Evolutionary conservation across 2,113 vertebrate species (phyloP).

Genomic region (Podocnemis expansa): DNA sequence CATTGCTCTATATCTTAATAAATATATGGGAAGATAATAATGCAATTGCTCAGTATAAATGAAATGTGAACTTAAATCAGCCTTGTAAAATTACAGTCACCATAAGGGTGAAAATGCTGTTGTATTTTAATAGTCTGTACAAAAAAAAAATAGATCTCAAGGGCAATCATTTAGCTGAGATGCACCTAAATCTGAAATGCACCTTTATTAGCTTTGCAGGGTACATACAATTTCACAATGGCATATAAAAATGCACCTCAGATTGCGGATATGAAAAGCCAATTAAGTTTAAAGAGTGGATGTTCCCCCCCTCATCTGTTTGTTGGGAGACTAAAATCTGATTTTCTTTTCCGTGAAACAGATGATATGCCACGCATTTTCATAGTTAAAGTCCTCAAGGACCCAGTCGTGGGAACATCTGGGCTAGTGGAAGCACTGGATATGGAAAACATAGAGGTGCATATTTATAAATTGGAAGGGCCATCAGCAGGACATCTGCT

Average conservation of each 20-base stretch:
- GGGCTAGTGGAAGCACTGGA: constrained; percentile 44
- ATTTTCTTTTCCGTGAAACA: neutral
- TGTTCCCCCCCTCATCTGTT: constrained; percentile 10
- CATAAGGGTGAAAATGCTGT: neutral
- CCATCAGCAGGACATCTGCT: constrained; percentile 59
- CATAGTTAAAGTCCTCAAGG: constrained; percentile 7
- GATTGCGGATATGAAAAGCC: constrained; percentile 5
- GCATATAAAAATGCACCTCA: neutral
- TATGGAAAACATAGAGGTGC: constrained; percentile 63
- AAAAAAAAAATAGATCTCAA: constrained; percentile 4
- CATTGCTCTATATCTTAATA: neutral
- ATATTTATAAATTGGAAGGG: constrained; percentile 65
- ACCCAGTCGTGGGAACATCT: constrained; percentile 57
- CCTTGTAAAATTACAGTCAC: neutral
- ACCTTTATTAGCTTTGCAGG: neutral
- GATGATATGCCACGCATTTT: neutral
- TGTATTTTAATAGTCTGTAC: constrained; percentile 23
- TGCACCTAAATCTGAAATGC: neutral
- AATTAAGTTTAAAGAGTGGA: neutral
- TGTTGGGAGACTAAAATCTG: neutral
- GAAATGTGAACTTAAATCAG: neutral
- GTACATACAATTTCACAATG: neutral
- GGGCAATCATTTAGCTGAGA: neutral
- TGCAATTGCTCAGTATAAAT: neutral
- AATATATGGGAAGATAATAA: neutral